phyloP scores from a whole-genome alignment of 23 tunicate species.

The Oikopleura vanhoeffeni region DNA sequence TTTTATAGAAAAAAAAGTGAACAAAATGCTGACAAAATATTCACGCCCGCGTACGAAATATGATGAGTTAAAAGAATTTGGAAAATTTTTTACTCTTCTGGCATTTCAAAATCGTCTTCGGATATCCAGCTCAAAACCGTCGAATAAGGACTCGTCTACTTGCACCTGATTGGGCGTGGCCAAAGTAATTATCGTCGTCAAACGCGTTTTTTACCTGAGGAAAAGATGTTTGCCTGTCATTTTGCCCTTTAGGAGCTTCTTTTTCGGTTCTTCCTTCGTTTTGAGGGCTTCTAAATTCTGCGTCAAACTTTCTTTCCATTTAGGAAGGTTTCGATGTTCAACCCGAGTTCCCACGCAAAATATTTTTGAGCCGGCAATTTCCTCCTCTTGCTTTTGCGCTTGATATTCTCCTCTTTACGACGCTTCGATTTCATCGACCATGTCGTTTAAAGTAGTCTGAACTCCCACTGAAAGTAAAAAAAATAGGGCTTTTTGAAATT shows the following conservation, averaged over 20 bases:
- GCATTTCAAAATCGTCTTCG: constrained; percentile 22
- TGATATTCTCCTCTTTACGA: constrained; percentile 29
- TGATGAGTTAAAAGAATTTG: too few relatives aligned
- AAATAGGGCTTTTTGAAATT: too few relatives aligned
- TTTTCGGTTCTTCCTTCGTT: not conserved
- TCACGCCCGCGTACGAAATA: too few relatives aligned
- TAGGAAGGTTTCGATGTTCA: too few relatives aligned
- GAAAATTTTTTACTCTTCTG: not conserved
- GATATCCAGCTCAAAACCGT: constrained; percentile 51
- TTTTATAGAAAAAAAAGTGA: too few relatives aligned
- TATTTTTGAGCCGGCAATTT: constrained; percentile 48
- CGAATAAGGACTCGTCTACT: constrained; percentile 85
- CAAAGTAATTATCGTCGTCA: constrained; percentile 33
- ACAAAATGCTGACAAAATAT: too few relatives aligned
- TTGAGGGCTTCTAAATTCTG: constrained; percentile 36
- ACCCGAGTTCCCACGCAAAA: constrained; percentile 85
- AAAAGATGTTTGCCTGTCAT: constrained; percentile 56
- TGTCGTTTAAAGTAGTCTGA: constrained; percentile 41
- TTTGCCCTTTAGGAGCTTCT: constrained; percentile 15
- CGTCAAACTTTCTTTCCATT: constrained; percentile 69
- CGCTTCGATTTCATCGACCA: constrained; percentile 26
- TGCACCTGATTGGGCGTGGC: constrained; percentile 63
- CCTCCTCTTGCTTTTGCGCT: constrained; percentile 42
- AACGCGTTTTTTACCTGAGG: constrained; percentile 24
- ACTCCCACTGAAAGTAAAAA: too few relatives aligned